Base-by-base conservation (phyloP, 2,797 vertebrate genomes). In the Sebastes flavidus region DNA sequence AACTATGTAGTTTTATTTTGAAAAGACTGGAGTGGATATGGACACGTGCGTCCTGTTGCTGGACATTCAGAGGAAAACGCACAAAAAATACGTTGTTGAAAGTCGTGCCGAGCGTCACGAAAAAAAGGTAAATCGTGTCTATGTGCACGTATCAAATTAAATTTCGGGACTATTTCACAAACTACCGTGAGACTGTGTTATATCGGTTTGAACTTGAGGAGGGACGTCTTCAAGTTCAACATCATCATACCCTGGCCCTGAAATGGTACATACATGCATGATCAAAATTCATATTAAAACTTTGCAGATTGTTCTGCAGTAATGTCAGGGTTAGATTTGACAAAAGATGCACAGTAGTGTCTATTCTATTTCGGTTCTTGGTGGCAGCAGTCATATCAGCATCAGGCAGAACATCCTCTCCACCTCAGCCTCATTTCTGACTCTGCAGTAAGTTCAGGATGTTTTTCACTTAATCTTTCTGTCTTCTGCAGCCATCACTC, bases 391-490 rank as follows among this genome's bases (percentile, higher is more conserved):
- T 59, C 42, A 8, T 22, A 29, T 70, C 60, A 69, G 42, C 56
- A 30, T 75, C 70, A 74, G 72, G 27, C 11, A 3, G 59, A 66
- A 18, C 73, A 66, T 76, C 55, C 63, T 71, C 36, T 75, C 70
- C 65, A 16, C 27, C 74, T 80, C 58, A 63, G 10, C 74, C 24
- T 82, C 55, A 20, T 62, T 46, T 82, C 24, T 14, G 59, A 58
- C 78, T 78, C 55, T 54, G 20, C 30, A 27, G 30, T 52, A 73
- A 75, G 65, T 81, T 78, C 46, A 62, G 76, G 69, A 71, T 83
- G 65, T 66, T 84, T 81, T 67, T 72, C 42, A 6, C 54, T 63
- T 38, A n/a, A 34, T 76, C 38, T 69, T 62, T 52, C 10, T 24
- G 63, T 72, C 78, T 54, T 65, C 34, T 65, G 34, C 69, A 36